Evolutionary conservation across 2,113 vertebrate species (phyloP).

Genomic region (Probosciger aterrimus): DNA sequence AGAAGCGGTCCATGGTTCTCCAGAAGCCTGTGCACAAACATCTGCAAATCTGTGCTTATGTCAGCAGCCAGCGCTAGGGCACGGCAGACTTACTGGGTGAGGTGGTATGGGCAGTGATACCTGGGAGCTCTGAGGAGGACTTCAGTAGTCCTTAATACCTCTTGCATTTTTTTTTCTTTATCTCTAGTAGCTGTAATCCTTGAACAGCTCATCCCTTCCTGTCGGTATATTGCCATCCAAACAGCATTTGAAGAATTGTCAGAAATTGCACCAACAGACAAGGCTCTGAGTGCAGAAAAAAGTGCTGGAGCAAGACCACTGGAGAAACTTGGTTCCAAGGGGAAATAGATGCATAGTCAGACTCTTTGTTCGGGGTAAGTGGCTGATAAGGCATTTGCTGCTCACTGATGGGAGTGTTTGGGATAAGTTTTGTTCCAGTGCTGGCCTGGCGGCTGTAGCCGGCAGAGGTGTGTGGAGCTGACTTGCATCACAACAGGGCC

Average conservation of each 20-base stretch:
- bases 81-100: neutral
- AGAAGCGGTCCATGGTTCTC: neutral
- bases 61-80: neutral
- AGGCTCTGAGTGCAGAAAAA: neutral
- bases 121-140: neutral
- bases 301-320: neutral
- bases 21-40: neutral
- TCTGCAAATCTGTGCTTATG: neutral
- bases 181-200: neutral
- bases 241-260: neutral
- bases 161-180: neutral
- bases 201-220: neutral
- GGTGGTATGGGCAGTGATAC: neutral
- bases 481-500: neutral
- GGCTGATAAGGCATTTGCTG: neutral
- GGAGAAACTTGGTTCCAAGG: neutral
- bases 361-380: neutral
- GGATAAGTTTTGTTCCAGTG: neutral
- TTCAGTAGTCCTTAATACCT: neutral
- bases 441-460: neutral
- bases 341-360: neutral
- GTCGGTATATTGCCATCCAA: neutral
- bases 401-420: neutral
- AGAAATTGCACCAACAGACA: neutral
- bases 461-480: neutral